Evolutionary conservation across 2,797 vertebrate genomes (phyloP), one percentile per base, ranked within the genome.

Genomic region (Ctenosaura bakeri): DNA sequence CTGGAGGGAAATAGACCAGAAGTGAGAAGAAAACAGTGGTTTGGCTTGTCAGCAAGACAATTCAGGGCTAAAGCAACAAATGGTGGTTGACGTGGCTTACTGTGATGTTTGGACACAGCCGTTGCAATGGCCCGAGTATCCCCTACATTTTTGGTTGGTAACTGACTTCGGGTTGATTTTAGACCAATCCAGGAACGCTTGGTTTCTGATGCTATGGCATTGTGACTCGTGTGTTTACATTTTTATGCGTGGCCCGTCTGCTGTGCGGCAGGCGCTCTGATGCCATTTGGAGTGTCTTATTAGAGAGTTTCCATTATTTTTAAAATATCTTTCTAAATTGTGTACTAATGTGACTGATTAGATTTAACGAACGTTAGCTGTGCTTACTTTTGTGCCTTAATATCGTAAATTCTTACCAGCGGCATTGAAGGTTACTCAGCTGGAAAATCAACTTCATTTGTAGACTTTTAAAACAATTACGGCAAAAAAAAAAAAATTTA

Each of bases 401-500:
- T 56, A 52, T 76, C 0, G 0, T 91, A 80, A 91, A 85, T 91
- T 91, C 91, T 92, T 82, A 94, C 87, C 86, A 89, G 89, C 62
- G 20, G 71, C 87, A 92, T 92, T 93, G 89, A 91, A 78, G 66
- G 86, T 94, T 92, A 88, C 94, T 94, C 91, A 91, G 0, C 92
- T 94, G 91, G 92, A 94, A 96, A 95, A 95, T 94, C 85, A 85
- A 95, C 93, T 95, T 93, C 88, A 89, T 92, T 95, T 94, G 38
- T 66, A 88, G 92, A 90, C 42, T 92, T 94, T 93, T 94, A 89
- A 93, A 94, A 90, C 90, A 90, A 94, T 95, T 93, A 92, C 0
- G 46, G 89, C 89, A 89, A 93, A 74, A 46, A 93, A 74, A 46
- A 46, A 46, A 46, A 52, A 93, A 89, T 16, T 80, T 87, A 64